Base-by-base conservation (phyloP, 64 coral and sea anemone species). In the Pocillopora damicornis region DNA sequence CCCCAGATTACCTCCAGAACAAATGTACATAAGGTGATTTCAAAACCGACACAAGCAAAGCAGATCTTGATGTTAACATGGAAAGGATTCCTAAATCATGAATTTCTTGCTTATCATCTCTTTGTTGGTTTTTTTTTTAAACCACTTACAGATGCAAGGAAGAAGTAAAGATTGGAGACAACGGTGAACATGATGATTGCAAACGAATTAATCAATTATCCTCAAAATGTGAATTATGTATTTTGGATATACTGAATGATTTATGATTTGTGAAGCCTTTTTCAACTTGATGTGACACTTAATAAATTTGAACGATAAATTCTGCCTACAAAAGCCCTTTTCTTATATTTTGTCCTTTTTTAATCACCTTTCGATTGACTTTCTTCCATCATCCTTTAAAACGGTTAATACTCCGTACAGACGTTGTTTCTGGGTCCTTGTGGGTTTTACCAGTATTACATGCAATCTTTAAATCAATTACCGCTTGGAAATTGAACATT, bases 241-340 rank as follows among this genome's bases (percentile, higher is more conserved):
- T 30, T 60, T 59, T 20, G 57, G 0, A 12, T 10, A 56, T 78
- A 57, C 42, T 51, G 42, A 51, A 51, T 4, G 22, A n/a, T 23
- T 30, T 15, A 56, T 79, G 77, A 77, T 79, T 79, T 71, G 67
- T 71, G 67, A 71, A 7, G 22, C 67, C 20, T 23, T 79, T 60
- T 9, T 25, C 51, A 22, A 51, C 42, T 7, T 51, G 42, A 7
- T 51, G 42, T 7, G 42, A 51, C 42, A 51, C 42, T 51, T 2
- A 51, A 4, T 51, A 51, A 51, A 51, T 51, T 51, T 51, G 42
- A 51, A 0, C 2, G 42, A 51, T 51, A 7, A 51, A 51, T 2
- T 51, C 42, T 51, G 3, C 7, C 7, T 51, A 4, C 42, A 51
- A 7, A 51, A 60, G 22, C 10, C 22, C 1, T 63, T 4, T 17